These are phyloP conservation scores for Metridium senile DNA, from an alignment of 92 coral and sea anemone genomes.

Conservation along the genomic window DNA sequence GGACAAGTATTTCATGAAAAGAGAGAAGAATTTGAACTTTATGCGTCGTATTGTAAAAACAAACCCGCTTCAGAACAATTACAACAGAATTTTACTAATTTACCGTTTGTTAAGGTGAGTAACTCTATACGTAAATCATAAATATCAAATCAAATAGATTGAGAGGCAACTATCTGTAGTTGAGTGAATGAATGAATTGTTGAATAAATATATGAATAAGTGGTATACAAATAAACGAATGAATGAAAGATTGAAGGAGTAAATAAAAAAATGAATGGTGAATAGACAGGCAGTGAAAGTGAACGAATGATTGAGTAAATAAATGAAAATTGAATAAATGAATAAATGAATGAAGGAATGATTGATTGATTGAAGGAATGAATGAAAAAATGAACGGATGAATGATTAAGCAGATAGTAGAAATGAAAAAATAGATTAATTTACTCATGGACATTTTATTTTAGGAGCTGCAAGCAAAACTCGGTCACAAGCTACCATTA, in stretches of 20 bases:
- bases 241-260: neutral
- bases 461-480: slow-evolving; percentile 81
- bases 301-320: neutral
- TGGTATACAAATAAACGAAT: neutral
- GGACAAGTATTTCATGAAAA: slow-evolving; percentile 83
- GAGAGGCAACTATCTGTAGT: slow-evolving; percentile 8
- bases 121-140: no score
- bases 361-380: neutral
- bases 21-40: slow-evolving; percentile 89
- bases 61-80: slow-evolving; percentile 95
- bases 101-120: slow-evolving; percentile 87
- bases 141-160: slow-evolving; percentile 61
- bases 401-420: neutral
- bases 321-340: neutral
- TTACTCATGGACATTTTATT: neutral
- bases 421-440: neutral
- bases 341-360: neutral
- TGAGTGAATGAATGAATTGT: neutral
- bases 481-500: slow-evolving; percentile 86
- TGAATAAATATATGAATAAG: neutral
- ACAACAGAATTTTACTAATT: slow-evolving; percentile 77
- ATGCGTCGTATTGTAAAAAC: slow-evolving; percentile 93
- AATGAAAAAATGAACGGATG: neutral
- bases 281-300: neutral
- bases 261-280: neutral